These are phyloP conservation scores for Syrrhaptes paradoxus DNA, from an alignment of 2,113 vertebrate species.

Conservation along the genomic window DNA sequence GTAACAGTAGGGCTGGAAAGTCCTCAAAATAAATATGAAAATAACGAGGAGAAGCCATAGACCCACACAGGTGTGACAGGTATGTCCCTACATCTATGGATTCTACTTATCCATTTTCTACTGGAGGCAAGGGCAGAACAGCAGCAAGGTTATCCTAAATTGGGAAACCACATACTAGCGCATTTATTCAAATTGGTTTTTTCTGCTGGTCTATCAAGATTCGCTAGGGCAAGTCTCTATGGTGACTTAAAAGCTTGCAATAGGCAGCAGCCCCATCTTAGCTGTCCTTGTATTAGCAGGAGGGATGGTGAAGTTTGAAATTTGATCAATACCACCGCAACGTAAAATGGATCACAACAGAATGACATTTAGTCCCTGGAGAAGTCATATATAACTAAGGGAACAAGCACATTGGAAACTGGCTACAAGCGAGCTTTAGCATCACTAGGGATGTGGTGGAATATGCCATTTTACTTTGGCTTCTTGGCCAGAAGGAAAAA, in stretches of 20 bases:
- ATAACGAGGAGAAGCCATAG: background rate
- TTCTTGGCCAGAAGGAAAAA: background rate
- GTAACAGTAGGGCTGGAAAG: background rate
- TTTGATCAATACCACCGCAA: background rate
- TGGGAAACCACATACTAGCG: background rate
- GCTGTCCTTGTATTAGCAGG: background rate
- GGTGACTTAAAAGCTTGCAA: background rate
- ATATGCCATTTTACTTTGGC: background rate
- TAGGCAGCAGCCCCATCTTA: background rate
- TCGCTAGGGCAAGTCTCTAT: background rate
- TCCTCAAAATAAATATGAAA: background rate
- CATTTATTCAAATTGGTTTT: background rate
- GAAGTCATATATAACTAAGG: background rate
- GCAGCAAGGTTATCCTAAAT: background rate
- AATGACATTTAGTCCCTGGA: background rate
- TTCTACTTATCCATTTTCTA: background rate
- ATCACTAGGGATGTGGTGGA: background rate
- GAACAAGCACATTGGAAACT: background rate
- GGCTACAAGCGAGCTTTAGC: background rate
- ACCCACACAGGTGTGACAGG: background rate
- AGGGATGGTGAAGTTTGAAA: background rate
- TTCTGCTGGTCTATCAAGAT: background rate
- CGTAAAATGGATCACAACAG: background rate
- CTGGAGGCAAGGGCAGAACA: background rate
- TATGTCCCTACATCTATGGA: background rate